Evolutionary conservation across 2,797 vertebrate genomes (phyloP), one percentile per base, ranked within the genome.

Genomic region (Nannoperca obscura): DNA sequence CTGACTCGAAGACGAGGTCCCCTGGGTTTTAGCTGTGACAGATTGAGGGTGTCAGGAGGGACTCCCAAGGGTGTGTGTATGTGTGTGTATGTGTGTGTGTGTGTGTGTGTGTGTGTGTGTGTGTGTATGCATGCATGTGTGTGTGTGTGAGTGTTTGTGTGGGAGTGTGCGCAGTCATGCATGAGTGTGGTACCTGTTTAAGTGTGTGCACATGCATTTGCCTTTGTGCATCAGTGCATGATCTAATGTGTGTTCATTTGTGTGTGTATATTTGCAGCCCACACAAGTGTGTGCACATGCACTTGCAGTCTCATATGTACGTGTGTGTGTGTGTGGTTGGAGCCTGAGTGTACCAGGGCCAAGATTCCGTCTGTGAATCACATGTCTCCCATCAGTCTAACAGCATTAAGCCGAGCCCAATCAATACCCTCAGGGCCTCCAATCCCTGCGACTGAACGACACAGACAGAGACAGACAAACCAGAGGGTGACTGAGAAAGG

Each of bases 1-100:
- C 84, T 86, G 87, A 86, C 90, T 89, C 62, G 3, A 88, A 88
- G 82, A 88, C 71, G 49, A 80, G 81, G 65, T 90, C 90, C 90
- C 88, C 63, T 87, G 91, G 90, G 88, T 89, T 90, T 88, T 76
- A 80, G 82, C 88, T 89, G 80, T 91, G 92, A 94, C 93, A 94
- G 92, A 93, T 91, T 92, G 90, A 89, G 88, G 88, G 89, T 92
- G 92, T 92, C 88, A 91, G 76, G 75, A 91, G 76, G 73, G 80
- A 84, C 84, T 92, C 88, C 86, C 84, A 78, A 72, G 91, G 84
- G 80, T 83, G 80, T 77, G 66, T 78, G 84, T 66, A 36, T 57
- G 49, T 61, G 67, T 64, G 49, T 46, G 53, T 72, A 46, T 76
- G 52, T 11, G n/a, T 46, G 42, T 19, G 55, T 19, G 40, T 57